Evolutionary conservation across 2,888 invertebrate genomes (phyloP).

Genomic region (Muscina levida): DNA sequence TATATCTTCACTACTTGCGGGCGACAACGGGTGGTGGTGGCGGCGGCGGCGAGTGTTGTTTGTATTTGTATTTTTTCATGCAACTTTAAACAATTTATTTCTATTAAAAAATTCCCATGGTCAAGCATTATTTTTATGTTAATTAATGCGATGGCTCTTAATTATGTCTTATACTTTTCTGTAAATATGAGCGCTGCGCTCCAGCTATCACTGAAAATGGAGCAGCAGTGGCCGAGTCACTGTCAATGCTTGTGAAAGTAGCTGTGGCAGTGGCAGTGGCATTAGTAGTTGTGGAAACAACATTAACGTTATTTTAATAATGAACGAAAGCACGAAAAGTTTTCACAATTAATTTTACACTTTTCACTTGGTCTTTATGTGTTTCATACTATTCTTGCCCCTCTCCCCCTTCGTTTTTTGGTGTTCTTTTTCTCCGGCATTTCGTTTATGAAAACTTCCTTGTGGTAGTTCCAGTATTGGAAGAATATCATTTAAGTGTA

Average conservation of each 20-base stretch:
- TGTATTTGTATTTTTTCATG: constrained; percentile 25
- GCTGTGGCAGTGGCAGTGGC: background rate
- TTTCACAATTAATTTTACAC: constrained; percentile 54
- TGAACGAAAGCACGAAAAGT: constrained; percentile 45
- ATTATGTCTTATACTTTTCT: constrained; percentile 42
- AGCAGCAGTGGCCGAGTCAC: background rate
- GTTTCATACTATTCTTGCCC: background rate
- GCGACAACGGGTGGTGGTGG: background rate
- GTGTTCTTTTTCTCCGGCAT: constrained; percentile 6
- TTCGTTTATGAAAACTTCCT: constrained; percentile 39
- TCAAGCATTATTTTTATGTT: constrained; percentile 55
- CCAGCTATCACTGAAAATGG: constrained; percentile 8
- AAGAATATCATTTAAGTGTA: no score
- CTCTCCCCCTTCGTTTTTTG: background rate
- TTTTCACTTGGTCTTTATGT: constrained; percentile 33
- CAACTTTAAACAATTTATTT: constrained; percentile 25
- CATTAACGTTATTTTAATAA: constrained; percentile 45
- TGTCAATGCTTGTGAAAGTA: constrained; percentile 17
- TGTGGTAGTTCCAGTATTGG: background rate
- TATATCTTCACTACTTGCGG: background rate
- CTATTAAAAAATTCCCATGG: constrained; percentile 43
- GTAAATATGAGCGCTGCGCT: background rate
- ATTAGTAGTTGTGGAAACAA: constrained; percentile 30
- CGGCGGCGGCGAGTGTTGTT: constrained; percentile 5
- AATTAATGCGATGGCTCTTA: constrained; percentile 56